Evolutionary conservation across 1,140 invertebrate species (phyloP), one percentile per base, ranked within the genome.

Genomic region (Hyposmocoma kahamanoa): DNA sequence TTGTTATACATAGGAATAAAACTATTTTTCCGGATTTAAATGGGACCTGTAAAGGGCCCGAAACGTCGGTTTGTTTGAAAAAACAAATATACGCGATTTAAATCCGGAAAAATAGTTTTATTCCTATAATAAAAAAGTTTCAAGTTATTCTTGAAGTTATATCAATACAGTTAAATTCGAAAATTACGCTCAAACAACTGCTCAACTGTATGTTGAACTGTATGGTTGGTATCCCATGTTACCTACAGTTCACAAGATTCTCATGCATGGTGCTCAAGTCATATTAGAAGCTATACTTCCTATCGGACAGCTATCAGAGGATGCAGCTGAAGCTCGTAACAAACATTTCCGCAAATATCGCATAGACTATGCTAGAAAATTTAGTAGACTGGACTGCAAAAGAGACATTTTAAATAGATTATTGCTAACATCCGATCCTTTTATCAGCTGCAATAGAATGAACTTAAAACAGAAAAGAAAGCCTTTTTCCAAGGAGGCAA

Each of bases 161-260:
- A 28, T 28, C 11, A 28, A 28, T 28, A 6, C 11, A 11, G 6
- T 11, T 6, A 28, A 28, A 28, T 28, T 28, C 11, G 24, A 28
- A 28, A 11, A 28, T 11, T 64, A 48, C 44, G 11, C 47, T 9
- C 21, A 6, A 9, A 47, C 59, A 42, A 66, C 53, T 19, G 49
- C 56, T 9, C 21, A 56, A 43, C 34, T 51, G 2, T 68, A 66
- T 36, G 50, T 71, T 8, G 0, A 61, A 21, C 32, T 59, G 1
- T 68, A 74, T 45, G 15, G 39, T n/a, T 72, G 75, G 73, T 53
- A 64, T 36, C 64, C 59, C 11, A 77, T 77, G 71, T 60, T 62
- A 19, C 58, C 59, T 1, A 72, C 62, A 36, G n/a, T 75, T 22
- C 78, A 81, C 47, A 79, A 79, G 62, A 59, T 81, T 20, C 41